Conservation (phyloP, 2,113 vertebrate genomes). For the Mellivora capensis region DNA sequence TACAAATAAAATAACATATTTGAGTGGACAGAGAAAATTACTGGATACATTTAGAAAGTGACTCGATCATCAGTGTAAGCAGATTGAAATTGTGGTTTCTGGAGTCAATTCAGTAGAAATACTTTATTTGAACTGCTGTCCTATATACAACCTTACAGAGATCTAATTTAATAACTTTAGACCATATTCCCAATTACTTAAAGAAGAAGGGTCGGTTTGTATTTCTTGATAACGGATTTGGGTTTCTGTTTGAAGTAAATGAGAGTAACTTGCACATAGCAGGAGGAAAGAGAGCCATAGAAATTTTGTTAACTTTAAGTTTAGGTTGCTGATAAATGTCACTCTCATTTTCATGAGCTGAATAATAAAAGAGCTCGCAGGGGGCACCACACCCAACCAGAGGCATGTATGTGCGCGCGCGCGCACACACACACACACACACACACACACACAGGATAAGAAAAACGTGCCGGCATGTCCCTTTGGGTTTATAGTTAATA, state of each 20-base stretch:
- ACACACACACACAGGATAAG: not conserved
- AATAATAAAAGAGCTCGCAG: not conserved
- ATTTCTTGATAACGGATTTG: not conserved
- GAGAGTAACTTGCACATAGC: not conserved
- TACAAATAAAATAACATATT: constrained; percentile 16
- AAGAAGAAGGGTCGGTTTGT: not conserved
- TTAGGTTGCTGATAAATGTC: not conserved
- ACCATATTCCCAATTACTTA: not conserved
- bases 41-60: not conserved
- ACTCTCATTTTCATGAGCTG: constrained; percentile 19
- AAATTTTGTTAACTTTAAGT: not conserved
- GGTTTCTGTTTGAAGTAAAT: constrained; percentile 22
- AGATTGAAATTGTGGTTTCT: constrained; percentile 24
- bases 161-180: constrained; percentile 56
- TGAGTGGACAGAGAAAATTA: not conserved
- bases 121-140: constrained; percentile 19
- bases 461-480: accelerated
- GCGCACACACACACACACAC: not conserved
- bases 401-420: not conserved
- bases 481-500: not conserved
- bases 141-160: not conserved
- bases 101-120: constrained; percentile 22
- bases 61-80: not conserved
- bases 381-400: not conserved
- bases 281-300: not conserved